A percentile compares a stretch with the other conserved stretches of the same genome.
phyloP scores from a whole-genome alignment of 2,797 vertebrate species.

The Lerista edwardsae region DNA sequence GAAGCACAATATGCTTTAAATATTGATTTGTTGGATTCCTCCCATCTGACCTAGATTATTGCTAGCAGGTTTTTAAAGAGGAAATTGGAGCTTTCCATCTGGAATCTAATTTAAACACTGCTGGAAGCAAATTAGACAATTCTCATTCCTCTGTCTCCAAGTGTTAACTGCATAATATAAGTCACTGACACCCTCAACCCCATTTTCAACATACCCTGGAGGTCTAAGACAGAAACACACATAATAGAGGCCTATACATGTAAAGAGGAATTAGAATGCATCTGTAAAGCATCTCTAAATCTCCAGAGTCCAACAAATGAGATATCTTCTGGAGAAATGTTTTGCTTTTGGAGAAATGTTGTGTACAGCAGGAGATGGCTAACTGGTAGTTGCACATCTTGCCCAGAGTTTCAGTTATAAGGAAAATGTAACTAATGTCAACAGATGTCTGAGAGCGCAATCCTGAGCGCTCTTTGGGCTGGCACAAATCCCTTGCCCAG shows the following conservation, averaged over 20 bases:
- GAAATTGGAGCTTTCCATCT: conserved; percentile 50
- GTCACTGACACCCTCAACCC: conserved; percentile 31
- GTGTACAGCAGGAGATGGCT: neutral
- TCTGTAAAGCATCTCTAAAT: neutral
- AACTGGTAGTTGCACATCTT: neutral
- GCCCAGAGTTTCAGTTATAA: neutral
- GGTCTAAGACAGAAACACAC: neutral
- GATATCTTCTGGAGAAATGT: neutral
- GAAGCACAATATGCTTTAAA: conserved; percentile 41
- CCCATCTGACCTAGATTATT: conserved; percentile 26
- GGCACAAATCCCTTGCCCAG: no score
- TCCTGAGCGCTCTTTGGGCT: no score
- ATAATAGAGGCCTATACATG: neutral
- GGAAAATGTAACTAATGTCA: neutral
- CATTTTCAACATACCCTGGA: neutral
- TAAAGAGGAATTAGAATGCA: conserved; percentile 8
- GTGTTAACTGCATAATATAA: conserved; percentile 41
- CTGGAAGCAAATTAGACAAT: conserved; percentile 44
- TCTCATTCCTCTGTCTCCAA: conserved; percentile 42
- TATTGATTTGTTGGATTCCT: conserved; percentile 37
- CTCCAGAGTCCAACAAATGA: neutral
- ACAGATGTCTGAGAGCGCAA: neutral
- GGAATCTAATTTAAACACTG: conserved; percentile 55
- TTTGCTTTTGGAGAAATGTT: conserved; percentile 7
- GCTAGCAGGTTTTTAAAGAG: conserved; percentile 30